Conservation (phyloP, 1,140 invertebrate species). For the Pogonus chalceus region DNA sequence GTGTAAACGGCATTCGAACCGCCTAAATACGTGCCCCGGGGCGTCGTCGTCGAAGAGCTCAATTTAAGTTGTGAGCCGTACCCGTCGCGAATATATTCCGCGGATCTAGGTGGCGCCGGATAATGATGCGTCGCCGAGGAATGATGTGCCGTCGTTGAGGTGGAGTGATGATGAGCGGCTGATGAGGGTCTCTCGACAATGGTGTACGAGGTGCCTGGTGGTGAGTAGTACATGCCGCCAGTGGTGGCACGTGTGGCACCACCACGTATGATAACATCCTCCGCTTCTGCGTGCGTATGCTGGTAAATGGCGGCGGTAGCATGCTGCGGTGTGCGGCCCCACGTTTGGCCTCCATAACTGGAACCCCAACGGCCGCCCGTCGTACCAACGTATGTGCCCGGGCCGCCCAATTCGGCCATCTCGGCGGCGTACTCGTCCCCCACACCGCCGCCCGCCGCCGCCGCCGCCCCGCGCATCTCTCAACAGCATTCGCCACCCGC, state of each 20-base stretch:
- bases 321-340: slow-evolving; percentile 22
- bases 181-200: slow-evolving; percentile 72
- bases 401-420: slow-evolving; percentile 37
- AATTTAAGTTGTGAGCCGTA: no score
- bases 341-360: slow-evolving; percentile 40
- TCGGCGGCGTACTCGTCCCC: slow-evolving; percentile 39
- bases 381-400: slow-evolving; percentile 30
- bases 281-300: slow-evolving; percentile 31
- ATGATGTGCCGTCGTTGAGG: no score
- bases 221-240: slow-evolving; percentile 52
- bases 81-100: slow-evolving; percentile 44
- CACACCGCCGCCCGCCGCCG: slow-evolving; percentile 39
- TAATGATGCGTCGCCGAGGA: no score
- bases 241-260: slow-evolving; percentile 28
- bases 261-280: slow-evolving; percentile 27
- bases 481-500: not conserved
- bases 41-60: slow-evolving; percentile 13
- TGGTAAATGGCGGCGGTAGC: slow-evolving; percentile 27
- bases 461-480: slow-evolving; percentile 22
- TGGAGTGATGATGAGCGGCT: slow-evolving; percentile 54
- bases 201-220: slow-evolving; percentile 69
- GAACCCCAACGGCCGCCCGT: slow-evolving; percentile 38
- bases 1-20: slow-evolving; percentile 44
- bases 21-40: slow-evolving; percentile 49
- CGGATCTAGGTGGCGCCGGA: no score